phyloP scores from a whole-genome alignment of 2,797 vertebrate genomes.

The Uromys caudimaculatus region DNA sequence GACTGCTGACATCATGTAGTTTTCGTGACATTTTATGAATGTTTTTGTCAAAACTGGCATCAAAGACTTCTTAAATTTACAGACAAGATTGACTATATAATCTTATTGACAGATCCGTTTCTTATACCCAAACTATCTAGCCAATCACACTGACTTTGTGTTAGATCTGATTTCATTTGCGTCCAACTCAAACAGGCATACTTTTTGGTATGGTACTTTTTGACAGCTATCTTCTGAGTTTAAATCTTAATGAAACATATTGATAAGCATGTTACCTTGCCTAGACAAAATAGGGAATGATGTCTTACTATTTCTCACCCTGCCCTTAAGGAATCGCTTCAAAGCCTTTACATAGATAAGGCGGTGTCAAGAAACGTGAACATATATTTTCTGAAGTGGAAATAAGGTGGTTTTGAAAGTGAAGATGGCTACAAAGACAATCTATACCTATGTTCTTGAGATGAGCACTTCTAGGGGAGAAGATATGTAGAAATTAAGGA shows the following conservation, averaged over 20 bases:
- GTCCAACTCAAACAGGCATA: constrained; percentile 21
- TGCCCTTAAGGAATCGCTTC: background rate
- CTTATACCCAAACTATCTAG: background rate
- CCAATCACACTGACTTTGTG: constrained; percentile 43
- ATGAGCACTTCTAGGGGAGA: constrained; percentile 7
- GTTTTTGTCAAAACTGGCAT: constrained; percentile 39
- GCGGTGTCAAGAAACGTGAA: background rate
- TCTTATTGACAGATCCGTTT: background rate
- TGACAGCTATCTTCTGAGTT: background rate
- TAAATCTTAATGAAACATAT: background rate
- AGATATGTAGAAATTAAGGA: background rate
- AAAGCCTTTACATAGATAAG: background rate
- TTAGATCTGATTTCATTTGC: constrained; percentile 34
- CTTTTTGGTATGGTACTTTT: background rate
- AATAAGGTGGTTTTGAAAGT: background rate
- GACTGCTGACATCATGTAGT: background rate
- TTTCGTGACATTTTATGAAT: constrained; percentile 22
- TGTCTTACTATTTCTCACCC: background rate
- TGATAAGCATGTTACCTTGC: background rate
- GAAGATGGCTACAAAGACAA: background rate
- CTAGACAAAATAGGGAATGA: background rate
- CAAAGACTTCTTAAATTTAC: background rate
- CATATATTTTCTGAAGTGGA: background rate
- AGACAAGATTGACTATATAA: background rate
- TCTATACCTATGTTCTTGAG: background rate